Evolutionary conservation across 2,888 invertebrate species (phyloP).

Genomic region (Cancer borealis): DNA sequence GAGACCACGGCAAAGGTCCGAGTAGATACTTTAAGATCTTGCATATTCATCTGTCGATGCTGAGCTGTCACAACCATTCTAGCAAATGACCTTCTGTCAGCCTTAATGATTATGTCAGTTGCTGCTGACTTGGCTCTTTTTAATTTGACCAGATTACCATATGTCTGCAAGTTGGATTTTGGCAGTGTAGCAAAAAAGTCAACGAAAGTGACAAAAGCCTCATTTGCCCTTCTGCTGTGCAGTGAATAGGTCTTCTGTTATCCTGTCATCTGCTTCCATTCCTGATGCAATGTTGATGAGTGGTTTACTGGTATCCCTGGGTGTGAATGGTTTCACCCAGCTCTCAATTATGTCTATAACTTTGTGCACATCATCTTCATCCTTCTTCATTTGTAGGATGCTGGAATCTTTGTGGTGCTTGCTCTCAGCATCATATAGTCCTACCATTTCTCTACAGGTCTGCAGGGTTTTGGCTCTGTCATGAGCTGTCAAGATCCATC

Average conservation of each 20-base stretch:
- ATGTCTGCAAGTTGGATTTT: slow-evolving; percentile 44
- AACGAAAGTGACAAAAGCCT: slow-evolving; percentile 46
- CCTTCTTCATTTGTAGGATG: too few relatives aligned
- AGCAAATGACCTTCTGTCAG: too few relatives aligned
- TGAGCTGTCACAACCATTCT: too few relatives aligned
- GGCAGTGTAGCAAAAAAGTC: slow-evolving; percentile 42
- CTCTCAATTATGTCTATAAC: too few relatives aligned
- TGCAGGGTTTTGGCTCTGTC: slow-evolving; percentile 50
- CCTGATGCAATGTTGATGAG: slow-evolving; percentile 52
- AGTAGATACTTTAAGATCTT: too few relatives aligned
- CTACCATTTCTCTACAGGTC: slow-evolving; percentile 46
- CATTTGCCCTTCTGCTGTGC: slow-evolving; percentile 54
- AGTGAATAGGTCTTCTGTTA: slow-evolving; percentile 53
- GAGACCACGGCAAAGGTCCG: too few relatives aligned
- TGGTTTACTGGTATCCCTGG: slow-evolving; percentile 6
- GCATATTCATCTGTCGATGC: too few relatives aligned
- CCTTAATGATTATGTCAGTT: too few relatives aligned
- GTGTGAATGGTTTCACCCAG: slow-evolving; percentile 33
- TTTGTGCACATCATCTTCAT: too few relatives aligned
- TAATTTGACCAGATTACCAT: slow-evolving; percentile 44
- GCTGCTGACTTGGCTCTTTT: too few relatives aligned
- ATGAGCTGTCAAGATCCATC: slow-evolving; percentile 54
- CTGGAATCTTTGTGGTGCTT: slow-evolving; percentile 51
- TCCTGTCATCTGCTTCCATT: slow-evolving; percentile 21
- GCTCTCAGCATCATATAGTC: too few relatives aligned